A percentile compares a stretch with the other conserved stretches of the same genome.
Evolutionary conservation across 2,797 vertebrate genomes (phyloP).

Genomic region (Enteromius afrohamiltoni): DNA sequence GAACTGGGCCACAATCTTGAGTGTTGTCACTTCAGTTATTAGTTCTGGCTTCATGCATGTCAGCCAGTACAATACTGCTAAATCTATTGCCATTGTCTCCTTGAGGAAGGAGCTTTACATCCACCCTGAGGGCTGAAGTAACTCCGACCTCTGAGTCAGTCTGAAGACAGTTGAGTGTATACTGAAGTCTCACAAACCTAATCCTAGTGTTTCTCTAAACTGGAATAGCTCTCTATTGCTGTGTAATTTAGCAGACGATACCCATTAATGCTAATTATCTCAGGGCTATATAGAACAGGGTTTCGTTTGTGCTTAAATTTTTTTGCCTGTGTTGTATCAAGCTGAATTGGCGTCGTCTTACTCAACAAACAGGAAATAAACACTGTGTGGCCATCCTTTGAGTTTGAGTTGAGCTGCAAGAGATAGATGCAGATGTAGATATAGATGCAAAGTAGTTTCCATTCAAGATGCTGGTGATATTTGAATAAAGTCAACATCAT

Average conservation of each 20-base stretch:
- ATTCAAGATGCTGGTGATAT: conserved; percentile 12
- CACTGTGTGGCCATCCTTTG: background rate
- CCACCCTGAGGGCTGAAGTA: background rate
- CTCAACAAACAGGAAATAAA: conserved; percentile 20
- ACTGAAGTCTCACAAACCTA: background rate
- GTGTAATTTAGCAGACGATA: background rate
- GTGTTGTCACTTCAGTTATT: conserved; percentile 22
- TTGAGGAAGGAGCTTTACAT: conserved; percentile 8
- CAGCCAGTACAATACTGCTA: background rate
- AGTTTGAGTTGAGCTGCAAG: background rate
- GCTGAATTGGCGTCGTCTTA: background rate
- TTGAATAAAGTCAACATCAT: conserved; percentile 8
- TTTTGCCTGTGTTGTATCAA: background rate
- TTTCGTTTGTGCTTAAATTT: background rate
- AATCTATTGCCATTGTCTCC: background rate
- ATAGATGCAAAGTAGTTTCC: conserved; percentile 30
- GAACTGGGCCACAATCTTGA: background rate
- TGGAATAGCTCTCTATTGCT: background rate
- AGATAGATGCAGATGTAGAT: no score
- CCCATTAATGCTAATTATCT: background rate
- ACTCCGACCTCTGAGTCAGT: background rate
- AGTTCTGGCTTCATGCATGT: conserved; percentile 14
- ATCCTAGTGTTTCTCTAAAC: background rate
- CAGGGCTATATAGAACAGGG: background rate
- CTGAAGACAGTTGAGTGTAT: background rate